Evolutionary conservation across 2,113 vertebrate species (phyloP), one percentile per base, ranked within the genome.

Genomic region (Maccullochella peelii): DNA sequence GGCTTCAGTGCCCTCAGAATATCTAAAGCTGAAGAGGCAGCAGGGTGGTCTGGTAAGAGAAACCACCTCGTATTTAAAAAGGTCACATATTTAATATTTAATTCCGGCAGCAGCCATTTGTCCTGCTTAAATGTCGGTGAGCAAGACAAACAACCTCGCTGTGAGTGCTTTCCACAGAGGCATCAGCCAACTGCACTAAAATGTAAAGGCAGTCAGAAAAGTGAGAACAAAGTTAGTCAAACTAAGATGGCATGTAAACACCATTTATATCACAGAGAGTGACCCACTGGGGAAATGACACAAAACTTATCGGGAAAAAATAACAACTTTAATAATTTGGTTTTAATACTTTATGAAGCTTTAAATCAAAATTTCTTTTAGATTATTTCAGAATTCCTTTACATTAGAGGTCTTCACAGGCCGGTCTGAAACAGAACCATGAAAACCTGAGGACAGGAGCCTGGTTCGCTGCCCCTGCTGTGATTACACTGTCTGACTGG

Each of bases 31-130:
- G 30, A 70, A 18, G 50, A 20, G 16, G 67, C 47, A 61, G 81
- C 50, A 2, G 44, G 30, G 47, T 42, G 79, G 61, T 16, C 59
- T 4, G 44, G 8, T 59, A 38, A 57, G 38, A 82, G 54, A 69
- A 67, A 36, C 71, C 86, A 58, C 55, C 69, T 80, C 58, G 4
- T 18, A 79, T 65, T 63, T 77, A 83, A 88, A 33, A 86, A 90
- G 85, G 86, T 90, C 85, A 91, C 67, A 73, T 77, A 36, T 77
- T 90, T 40, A 90, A 91, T 90, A 90, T 88, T 90, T 86, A 47
- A 89, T 88, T 49, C 40, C 15, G 50, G 79, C 86, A 77, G 88
- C 82, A 84, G 86, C 75, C 68, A 54, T 71, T 75, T 67, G 68
- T 85, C 73, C 85, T 72, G 72, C 42, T 73, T 63, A 83, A 80